These are phyloP conservation scores for Phyllotis vaccarum DNA, from an alignment of 2,797 vertebrate genomes.

Conservation along the genomic window DNA sequence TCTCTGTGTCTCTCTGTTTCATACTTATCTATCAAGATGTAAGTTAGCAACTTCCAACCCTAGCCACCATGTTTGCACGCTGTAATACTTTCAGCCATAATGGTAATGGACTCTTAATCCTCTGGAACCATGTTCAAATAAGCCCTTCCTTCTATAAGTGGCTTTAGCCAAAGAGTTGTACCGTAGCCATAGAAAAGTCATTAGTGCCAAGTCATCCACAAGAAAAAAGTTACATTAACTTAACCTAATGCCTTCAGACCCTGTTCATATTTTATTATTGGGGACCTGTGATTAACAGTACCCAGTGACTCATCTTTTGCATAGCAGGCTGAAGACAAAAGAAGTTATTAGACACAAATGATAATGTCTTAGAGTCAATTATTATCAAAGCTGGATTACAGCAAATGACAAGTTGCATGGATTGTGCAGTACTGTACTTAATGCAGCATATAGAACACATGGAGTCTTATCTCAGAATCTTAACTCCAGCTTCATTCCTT, in stretches of 20 bases:
- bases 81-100: no score
- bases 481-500: not conserved
- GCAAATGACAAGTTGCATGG: not conserved
- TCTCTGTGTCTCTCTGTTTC: not conserved
- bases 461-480: not conserved
- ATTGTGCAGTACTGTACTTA: not conserved
- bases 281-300: not conserved
- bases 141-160: not conserved
- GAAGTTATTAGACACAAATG: constrained; percentile 2
- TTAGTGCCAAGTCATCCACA: not conserved
- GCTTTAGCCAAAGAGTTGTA: not conserved
- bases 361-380: not conserved
- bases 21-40: not conserved
- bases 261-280: not conserved
- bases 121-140: not conserved
- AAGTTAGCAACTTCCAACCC: not conserved
- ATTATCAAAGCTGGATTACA: not conserved
- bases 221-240: not conserved
- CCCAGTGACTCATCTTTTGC: not conserved
- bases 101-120: no score
- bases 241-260: not conserved
- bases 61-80: not conserved
- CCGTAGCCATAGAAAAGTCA: not conserved
- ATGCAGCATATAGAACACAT: not conserved
- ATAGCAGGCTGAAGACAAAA: not conserved